phyloP scores from a whole-genome alignment of 2,797 vertebrate genomes.

The Pristis pectinata region DNA sequence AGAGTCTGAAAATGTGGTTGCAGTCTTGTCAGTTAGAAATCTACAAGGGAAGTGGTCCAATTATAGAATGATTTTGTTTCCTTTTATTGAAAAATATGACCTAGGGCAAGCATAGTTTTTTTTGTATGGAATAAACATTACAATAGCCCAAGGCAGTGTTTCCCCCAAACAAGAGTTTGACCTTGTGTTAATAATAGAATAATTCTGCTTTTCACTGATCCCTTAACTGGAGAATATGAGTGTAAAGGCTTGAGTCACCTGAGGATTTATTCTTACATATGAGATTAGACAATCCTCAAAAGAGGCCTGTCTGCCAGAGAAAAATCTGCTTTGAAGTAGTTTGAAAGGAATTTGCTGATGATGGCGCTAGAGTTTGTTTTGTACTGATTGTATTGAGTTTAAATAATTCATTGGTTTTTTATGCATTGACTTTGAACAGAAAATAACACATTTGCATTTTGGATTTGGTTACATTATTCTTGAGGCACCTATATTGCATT shows the following conservation, averaged over 20 bases:
- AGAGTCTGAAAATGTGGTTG: slow-evolving; percentile 2
- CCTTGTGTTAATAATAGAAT: slow-evolving; percentile 59
- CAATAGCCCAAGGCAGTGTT: slow-evolving; percentile 69
- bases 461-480: slow-evolving; percentile 3
- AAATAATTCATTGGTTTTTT: slow-evolving; percentile 60
- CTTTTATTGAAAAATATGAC: slow-evolving; percentile 38
- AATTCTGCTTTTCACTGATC: slow-evolving; percentile 65
- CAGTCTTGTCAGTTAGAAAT: slow-evolving; percentile 28
- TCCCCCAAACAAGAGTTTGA: slow-evolving; percentile 50
- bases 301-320: slow-evolving; percentile 59
- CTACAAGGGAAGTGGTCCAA: slow-evolving; percentile 36
- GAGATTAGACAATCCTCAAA: slow-evolving; percentile 70
- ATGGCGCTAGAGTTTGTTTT: slow-evolving; percentile 66
- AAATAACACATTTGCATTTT: slow-evolving; percentile 15
- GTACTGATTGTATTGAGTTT: slow-evolving; percentile 57
- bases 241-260: slow-evolving; percentile 68
- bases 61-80: slow-evolving; percentile 36
- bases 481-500: not conserved
- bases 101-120: slow-evolving; percentile 40
- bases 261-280: slow-evolving; percentile 54
- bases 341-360: slow-evolving; percentile 66
- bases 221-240: slow-evolving; percentile 72
- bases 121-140: slow-evolving; percentile 72
- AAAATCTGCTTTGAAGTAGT: slow-evolving; percentile 68
- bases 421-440: slow-evolving; percentile 33